Evolutionary conservation across 2,113 vertebrate species (phyloP).

Genomic region (Microcebus ravelobensis): DNA sequence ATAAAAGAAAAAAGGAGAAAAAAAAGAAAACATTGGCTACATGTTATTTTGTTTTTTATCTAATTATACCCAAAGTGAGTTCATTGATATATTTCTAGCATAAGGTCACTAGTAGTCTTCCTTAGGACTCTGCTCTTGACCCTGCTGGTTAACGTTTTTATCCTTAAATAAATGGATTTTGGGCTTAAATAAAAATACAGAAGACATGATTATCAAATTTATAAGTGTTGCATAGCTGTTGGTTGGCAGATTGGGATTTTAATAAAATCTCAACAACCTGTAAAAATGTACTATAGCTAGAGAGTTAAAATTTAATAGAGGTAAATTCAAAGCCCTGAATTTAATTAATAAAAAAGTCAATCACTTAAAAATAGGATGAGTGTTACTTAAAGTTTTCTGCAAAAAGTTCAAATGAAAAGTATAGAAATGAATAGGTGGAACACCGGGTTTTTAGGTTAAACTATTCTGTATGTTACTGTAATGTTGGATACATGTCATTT

Average conservation of each 20-base stretch:
- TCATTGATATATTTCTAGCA: not conserved
- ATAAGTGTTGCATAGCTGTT: not conserved
- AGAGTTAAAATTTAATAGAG: not conserved
- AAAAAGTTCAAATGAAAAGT: not conserved
- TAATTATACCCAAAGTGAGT: not conserved
- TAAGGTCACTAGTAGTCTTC: not conserved
- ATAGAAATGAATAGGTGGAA: not conserved
- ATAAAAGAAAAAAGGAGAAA: not conserved
- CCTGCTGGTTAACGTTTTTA: too few relatives aligned
- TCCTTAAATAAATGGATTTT: too few relatives aligned
- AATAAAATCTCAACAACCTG: not conserved
- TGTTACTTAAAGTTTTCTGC: not conserved
- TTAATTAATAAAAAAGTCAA: too few relatives aligned
- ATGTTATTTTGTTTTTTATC: not conserved
- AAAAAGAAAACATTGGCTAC: not conserved
- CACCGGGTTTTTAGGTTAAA: too few relatives aligned
- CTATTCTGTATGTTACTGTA: too few relatives aligned
- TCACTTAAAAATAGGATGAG: not conserved
- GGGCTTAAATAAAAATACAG: too few relatives aligned
- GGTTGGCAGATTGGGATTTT: not conserved
- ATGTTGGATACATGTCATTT: too few relatives aligned
- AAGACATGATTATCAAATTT: not conserved
- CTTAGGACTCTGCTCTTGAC: not conserved
- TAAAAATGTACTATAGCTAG: not conserved
- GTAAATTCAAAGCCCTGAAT: not conserved